Evolutionary conservation across 2,888 invertebrate species (phyloP).

Genomic region (Apotomis betuletana): DNA sequence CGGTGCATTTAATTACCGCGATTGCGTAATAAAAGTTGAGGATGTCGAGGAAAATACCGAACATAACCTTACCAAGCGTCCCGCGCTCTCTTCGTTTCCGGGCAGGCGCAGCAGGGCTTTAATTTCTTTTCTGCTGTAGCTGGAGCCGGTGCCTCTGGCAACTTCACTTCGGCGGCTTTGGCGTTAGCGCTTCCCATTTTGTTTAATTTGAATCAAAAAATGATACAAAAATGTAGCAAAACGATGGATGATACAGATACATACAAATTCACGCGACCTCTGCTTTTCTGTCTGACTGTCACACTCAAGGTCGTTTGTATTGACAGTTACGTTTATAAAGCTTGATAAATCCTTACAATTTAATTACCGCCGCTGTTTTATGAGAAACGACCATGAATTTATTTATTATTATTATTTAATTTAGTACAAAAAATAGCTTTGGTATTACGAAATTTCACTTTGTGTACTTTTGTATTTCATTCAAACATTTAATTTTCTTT

Average conservation of each 20-base stretch:
- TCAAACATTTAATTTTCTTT: too few species aligned
- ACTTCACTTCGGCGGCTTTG: slow-evolving; percentile 70
- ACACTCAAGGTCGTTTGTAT: slow-evolving; percentile 16
- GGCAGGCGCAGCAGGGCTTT: slow-evolving; percentile 98
- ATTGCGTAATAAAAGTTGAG: slow-evolving; percentile 82
- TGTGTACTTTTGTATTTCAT: too few species aligned
- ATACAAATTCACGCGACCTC: slow-evolving; percentile 27
- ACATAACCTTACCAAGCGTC: slow-evolving; percentile 92
- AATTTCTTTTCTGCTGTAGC: slow-evolving; percentile 86
- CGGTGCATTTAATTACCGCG: neutral
- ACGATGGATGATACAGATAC: neutral
- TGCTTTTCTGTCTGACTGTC: slow-evolving; percentile 17
- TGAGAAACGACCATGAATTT: too few species aligned
- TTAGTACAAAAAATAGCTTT: too few species aligned
- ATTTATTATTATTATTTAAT: too few species aligned
- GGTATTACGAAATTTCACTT: too few species aligned
- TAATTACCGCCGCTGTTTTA: too few species aligned
- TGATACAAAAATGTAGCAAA: slow-evolving; percentile 18
- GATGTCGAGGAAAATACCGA: slow-evolving; percentile 45
- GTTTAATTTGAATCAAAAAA: slow-evolving; percentile 18
- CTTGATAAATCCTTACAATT: neutral
- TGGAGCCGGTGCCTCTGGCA: slow-evolving; percentile 58
- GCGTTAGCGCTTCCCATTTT: slow-evolving; percentile 78
- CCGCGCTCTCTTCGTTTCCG: slow-evolving; percentile 95
- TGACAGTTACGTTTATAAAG: slow-evolving; percentile 8